Conservation (phyloP, 2,113 vertebrate species). For the Notarius lentiginosus region DNA sequence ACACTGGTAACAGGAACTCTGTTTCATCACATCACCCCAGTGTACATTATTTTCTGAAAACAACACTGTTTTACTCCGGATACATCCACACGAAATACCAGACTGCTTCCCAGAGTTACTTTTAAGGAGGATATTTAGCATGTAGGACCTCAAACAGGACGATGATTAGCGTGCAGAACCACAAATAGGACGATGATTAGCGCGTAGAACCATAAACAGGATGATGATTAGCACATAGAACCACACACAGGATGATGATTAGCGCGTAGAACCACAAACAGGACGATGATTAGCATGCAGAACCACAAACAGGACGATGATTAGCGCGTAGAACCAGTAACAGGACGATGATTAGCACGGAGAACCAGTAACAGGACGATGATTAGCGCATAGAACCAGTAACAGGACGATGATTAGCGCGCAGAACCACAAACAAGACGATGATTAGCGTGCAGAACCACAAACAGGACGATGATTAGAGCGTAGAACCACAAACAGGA, state of each 20-base stretch:
- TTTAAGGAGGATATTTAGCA: too few relatives aligned
- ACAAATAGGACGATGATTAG: background rate
- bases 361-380: background rate
- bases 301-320: background rate
- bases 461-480: background rate
- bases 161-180: background rate
- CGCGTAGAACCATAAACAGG: background rate
- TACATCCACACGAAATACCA: too few relatives aligned
- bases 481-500: background rate
- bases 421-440: background rate
- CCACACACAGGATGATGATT: background rate
- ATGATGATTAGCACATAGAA: background rate
- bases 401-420: background rate
- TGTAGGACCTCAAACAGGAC: background rate
- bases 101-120: too few relatives aligned
- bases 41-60: too few relatives aligned
- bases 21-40: too few relatives aligned
- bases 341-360: background rate
- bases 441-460: too few relatives aligned
- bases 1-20: too few relatives aligned
- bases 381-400: background rate
- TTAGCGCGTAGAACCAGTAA: background rate
- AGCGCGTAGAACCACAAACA: background rate
- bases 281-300: background rate
- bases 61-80: too few relatives aligned